These are phyloP conservation scores for Dipodomys stephensi DNA, from an alignment of 2,113 vertebrate species.

Conservation along the genomic window DNA sequence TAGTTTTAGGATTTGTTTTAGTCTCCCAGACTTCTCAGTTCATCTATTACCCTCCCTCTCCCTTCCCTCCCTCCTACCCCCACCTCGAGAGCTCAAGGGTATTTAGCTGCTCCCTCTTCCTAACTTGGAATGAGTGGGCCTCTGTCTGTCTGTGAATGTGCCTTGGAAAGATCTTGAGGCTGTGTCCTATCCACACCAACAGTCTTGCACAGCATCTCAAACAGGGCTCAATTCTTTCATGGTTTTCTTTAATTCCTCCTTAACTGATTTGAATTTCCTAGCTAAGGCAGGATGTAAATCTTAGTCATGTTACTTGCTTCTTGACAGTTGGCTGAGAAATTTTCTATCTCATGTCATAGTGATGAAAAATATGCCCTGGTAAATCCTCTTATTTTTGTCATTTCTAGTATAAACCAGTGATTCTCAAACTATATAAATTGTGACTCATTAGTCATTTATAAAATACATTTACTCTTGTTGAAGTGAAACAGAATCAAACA, in stretches of 20 bases:
- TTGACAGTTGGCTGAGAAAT: not conserved
- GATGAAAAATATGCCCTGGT: constrained; percentile 1
- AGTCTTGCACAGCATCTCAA: not conserved
- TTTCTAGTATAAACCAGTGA: not conserved
- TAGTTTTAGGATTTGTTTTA: not conserved
- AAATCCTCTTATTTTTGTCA: constrained; percentile 23
- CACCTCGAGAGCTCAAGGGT: not conserved
- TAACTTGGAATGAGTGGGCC: not conserved
- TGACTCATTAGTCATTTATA: not conserved
- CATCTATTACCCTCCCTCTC: not conserved
- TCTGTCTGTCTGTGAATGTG: not conserved
- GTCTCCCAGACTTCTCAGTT: not conserved
- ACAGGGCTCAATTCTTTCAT: not conserved
- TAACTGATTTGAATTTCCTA: not conserved
- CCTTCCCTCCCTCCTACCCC: not conserved
- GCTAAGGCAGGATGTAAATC: constrained; percentile 9
- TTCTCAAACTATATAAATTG: not conserved
- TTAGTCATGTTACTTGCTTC: not conserved
- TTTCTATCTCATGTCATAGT: not conserved
- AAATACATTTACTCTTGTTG: constrained; percentile 14
- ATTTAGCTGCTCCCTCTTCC: not conserved
- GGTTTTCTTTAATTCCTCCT: constrained; percentile 1
- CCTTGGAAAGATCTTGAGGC: not conserved
- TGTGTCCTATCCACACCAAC: not conserved
- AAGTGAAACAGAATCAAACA: constrained; percentile 44